A percentile compares a stretch with the other conserved stretches of the same genome.
phyloP scores from a whole-genome alignment of 2,888 invertebrate genomes.

The Erebia epiphron region DNA sequence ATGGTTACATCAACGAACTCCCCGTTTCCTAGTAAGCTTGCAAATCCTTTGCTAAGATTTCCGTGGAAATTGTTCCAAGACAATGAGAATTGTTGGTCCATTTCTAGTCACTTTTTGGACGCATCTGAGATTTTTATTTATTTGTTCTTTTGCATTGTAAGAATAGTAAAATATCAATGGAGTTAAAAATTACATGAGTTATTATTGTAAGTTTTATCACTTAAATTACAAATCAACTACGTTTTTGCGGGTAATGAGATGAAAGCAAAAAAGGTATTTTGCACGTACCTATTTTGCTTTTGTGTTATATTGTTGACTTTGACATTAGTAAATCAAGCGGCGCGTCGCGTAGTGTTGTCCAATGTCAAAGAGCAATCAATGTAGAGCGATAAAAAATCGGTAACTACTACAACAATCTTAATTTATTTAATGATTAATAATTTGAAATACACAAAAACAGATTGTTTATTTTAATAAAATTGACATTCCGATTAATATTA shows the following conservation, averaged over 20 bases:
- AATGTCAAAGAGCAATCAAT: neutral
- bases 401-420: too few relatives aligned
- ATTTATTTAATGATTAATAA: too few relatives aligned
- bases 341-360: conserved; percentile 47
- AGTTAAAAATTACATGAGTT: neutral
- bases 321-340: conserved; percentile 43
- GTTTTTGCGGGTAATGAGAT: conserved; percentile 40
- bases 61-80: conserved; percentile 90
- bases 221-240: conserved; percentile 24
- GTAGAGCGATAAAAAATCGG: too few relatives aligned
- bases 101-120: conserved; percentile 66
- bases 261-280: conserved; percentile 37
- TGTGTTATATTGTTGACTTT: conserved; percentile 18
- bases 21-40: conserved; percentile 82
- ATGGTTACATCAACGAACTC: conserved; percentile 85
- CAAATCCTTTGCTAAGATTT: conserved; percentile 86
- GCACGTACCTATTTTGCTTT: too few relatives aligned
- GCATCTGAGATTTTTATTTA: conserved; percentile 42
- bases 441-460: too few relatives aligned
- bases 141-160: conserved; percentile 47
- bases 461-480: too few relatives aligned
- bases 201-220: conserved; percentile 31
- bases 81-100: conserved; percentile 87
- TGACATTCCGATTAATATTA: too few relatives aligned
- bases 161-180: neutral